Evolutionary conservation across 1,140 invertebrate species (phyloP), one percentile per base, ranked within the genome.

Genomic region (Pseudoatta argentina): DNA sequence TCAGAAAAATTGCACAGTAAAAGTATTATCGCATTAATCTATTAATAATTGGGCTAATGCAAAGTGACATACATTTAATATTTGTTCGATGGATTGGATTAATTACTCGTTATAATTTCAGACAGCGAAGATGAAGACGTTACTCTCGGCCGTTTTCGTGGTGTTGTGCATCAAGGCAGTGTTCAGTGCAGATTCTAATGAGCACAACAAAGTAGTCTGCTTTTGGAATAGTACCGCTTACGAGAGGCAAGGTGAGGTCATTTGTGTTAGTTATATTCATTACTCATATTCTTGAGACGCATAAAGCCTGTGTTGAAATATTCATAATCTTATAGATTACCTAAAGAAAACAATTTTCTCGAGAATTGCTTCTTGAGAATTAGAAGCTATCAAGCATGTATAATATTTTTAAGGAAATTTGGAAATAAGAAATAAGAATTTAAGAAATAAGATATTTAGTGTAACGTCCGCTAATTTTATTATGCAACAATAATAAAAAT

Each of bases 171-270:
- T 91, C 3, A 77, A 89, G 12, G 73, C 86, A 6, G 88, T 85
- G 8, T 55, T 90, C 3, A 76, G 87, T 2, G 69, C 86, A 24
- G 92, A 93, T 76, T 78, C 90, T 51, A 89, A 93, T 63, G 93
- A 94, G 39, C 94, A 95, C 79, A 94, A 88, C 67, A 96, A 95
- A 86, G 94, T 96, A 0, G 96, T 96, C 34, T 96, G 96, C 85
- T 96, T 94, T 79, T 96, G 96, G 94, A 95, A 96, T 64, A 95
- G 94, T 18, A 94, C 95, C 59, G 95, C 96, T 27, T 95, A 95
- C 61, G 93, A 94, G 55, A 91, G 96, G 85, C 85, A 94, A 91
- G 95, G 95, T 96, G 90, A 85, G 61, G 53, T 64, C 55, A 10
- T 55, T 78, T 64, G 39, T 10, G 18, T 14, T 34, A 55, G 64